A percentile compares a stretch with the other conserved stretches of the same genome.
phyloP scores from a whole-genome alignment of 30 jellyfish, hydroid and myxozoan species.

The Mastigias papua region DNA sequence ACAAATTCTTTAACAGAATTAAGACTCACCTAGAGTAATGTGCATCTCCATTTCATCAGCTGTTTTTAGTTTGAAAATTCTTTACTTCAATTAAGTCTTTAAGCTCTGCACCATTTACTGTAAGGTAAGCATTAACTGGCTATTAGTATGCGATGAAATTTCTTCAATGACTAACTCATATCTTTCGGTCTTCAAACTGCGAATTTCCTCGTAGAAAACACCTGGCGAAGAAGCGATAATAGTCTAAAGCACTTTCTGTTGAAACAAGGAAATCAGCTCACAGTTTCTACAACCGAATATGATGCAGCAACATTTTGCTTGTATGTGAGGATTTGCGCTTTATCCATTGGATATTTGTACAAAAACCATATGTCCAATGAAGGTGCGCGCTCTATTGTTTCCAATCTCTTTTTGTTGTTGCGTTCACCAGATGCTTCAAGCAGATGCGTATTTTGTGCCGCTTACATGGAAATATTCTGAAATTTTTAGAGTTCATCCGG shows the following conservation, averaged over 20 bases:
- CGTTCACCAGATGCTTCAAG: conserved; percentile 58
- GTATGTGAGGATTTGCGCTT: background rate
- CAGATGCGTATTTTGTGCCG: conserved; percentile 28
- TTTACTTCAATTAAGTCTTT: background rate
- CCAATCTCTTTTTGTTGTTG: conserved; percentile 67
- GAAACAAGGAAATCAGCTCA: conserved; percentile 6
- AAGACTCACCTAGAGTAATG: conserved; percentile 11
- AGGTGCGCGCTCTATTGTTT: conserved; percentile 64
- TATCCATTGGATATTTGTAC: conserved; percentile 17
- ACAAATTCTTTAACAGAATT: conserved; percentile 25
- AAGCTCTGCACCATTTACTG: background rate
- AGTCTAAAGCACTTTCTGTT: background rate
- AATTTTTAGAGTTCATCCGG: too few relatives aligned
- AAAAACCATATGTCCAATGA: conserved; percentile 40
- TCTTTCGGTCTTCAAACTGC: background rate
- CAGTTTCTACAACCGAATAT: background rate
- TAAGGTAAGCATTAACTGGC: background rate
- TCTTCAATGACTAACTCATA: background rate
- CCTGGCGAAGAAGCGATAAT: background rate
- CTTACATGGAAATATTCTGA: conserved; percentile 8
- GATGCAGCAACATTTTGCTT: background rate
- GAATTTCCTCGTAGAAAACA: background rate
- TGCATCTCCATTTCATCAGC: conserved; percentile 26
- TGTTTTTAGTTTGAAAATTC: background rate
- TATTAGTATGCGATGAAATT: background rate